Evolutionary conservation across 2,113 vertebrate genomes (phyloP).

Genomic region (Apaloderma vittatum): DNA sequence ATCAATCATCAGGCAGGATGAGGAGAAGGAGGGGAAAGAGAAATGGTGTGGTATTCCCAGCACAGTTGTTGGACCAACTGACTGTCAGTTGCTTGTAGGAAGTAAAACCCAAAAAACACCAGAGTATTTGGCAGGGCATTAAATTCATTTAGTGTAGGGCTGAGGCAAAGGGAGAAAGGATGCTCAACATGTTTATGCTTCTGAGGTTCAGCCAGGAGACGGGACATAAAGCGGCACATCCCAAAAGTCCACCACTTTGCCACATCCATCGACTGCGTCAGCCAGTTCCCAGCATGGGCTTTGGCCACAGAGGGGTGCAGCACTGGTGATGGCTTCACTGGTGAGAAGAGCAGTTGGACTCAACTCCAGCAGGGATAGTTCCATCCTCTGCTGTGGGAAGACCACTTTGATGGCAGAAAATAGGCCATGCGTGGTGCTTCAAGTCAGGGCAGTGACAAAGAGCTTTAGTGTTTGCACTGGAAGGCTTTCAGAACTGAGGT

Average conservation of each 20-base stretch:
- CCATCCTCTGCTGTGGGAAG: background rate
- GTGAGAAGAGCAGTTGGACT: background rate
- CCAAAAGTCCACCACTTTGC: background rate
- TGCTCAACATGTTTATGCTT: background rate
- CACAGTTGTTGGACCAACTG: background rate
- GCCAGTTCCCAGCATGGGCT: background rate
- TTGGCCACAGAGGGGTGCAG: background rate
- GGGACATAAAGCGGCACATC: background rate
- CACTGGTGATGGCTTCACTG: background rate
- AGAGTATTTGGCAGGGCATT: background rate
- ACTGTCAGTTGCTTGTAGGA: background rate
- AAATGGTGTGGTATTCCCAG: rapidly evolving
- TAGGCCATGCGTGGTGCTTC: rapidly evolving
- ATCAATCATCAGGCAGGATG: background rate
- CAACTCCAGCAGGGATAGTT: background rate
- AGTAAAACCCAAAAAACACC: background rate
- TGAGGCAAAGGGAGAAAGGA: background rate
- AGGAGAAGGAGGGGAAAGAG: background rate
- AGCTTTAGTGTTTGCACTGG: background rate
- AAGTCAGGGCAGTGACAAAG: background rate
- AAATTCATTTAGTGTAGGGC: background rate
- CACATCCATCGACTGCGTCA: background rate
- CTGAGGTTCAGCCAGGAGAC: background rate
- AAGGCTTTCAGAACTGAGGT: background rate
- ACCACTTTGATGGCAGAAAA: background rate